These are phyloP conservation scores for Falco novaeseelandiae DNA, from an alignment of 2,797 vertebrate species.

Conservation along the genomic window DNA sequence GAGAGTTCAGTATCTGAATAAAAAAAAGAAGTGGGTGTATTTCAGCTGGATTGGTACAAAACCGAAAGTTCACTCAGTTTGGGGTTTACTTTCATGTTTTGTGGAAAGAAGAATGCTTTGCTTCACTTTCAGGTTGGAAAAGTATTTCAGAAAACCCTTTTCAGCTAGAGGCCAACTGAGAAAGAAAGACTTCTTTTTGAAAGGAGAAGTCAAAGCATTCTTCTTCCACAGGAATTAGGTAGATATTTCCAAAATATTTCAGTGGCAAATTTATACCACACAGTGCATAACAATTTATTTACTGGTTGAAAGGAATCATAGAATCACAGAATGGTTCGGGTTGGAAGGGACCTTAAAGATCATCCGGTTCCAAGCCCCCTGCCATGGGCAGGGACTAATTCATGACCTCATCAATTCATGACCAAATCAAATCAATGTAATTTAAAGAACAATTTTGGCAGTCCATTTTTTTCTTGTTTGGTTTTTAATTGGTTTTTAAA, in stretches of 20 bases:
- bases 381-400: too few species aligned
- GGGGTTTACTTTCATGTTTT: background rate
- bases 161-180: background rate
- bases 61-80: background rate
- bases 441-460: background rate
- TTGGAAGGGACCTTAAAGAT: too few species aligned
- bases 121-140: background rate
- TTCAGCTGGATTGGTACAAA: background rate
- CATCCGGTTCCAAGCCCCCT: too few species aligned
- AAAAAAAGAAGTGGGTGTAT: background rate
- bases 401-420: background rate
- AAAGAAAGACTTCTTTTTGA: background rate
- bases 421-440: background rate
- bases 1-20: background rate
- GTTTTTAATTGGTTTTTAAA: too few species aligned
- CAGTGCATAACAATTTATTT: background rate
- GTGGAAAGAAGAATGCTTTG: background rate
- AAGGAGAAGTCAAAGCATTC: background rate
- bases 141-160: background rate
- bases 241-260: background rate
- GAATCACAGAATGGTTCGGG: too few species aligned
- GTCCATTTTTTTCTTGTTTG: background rate
- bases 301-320: background rate
- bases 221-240: background rate
- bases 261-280: background rate